These are phyloP conservation scores for Taphrorychus bicolor DNA, from an alignment of 2,888 invertebrate genomes.

Conservation along the genomic window DNA sequence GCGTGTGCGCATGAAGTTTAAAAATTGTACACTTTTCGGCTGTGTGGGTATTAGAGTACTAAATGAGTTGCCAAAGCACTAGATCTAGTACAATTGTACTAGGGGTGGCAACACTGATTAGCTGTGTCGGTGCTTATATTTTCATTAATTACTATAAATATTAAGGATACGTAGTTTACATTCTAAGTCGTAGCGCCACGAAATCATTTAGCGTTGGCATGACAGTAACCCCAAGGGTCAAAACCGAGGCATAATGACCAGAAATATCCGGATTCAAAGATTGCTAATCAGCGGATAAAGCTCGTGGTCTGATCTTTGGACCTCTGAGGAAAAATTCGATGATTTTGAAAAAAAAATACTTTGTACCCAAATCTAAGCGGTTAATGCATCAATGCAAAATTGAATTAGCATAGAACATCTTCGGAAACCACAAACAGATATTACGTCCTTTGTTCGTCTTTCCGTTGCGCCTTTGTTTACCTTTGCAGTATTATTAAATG, in stretches of 20 bases:
- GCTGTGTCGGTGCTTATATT: no score
- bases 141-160: no score
- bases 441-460: neutral
- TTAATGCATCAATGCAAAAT: neutral
- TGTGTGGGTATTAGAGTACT: no score
- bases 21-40: no score
- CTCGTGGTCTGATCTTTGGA: neutral
- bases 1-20: no score
- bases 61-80: no score
- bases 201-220: no score
- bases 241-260: neutral
- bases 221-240: no score
- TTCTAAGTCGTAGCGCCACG: no score
- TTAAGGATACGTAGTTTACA: no score
- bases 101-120: no score
- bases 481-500: slow-evolving; percentile 2
- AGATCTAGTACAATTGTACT: no score
- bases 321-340: neutral
- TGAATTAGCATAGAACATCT: neutral
- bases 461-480: neutral
- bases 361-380: neutral
- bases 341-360: neutral
- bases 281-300: neutral
- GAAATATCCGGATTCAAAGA: neutral
- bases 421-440: neutral